These are phyloP conservation scores for Perca schrenkii DNA, from an alignment of 2,113 vertebrate genomes.

Conservation along the genomic window DNA sequence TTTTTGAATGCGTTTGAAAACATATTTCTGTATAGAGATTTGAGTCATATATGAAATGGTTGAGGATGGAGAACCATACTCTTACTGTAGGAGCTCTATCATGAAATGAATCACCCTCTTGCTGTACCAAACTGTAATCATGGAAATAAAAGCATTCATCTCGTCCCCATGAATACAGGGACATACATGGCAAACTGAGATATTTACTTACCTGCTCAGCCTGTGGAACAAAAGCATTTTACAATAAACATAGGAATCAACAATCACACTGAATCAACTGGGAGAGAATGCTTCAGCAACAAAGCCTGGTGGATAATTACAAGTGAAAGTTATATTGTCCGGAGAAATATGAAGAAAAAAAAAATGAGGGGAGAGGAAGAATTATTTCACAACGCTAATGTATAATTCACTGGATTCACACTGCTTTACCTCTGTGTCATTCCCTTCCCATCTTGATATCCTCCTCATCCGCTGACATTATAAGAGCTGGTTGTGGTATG, in stretches of 20 bases:
- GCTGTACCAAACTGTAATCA: conserved; percentile 3
- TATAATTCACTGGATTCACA: conserved; percentile 22
- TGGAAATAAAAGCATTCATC: conserved; percentile 28
- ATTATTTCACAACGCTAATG: conserved; percentile 30
- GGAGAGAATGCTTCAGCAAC: conserved; percentile 12
- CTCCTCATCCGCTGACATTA: conserved; percentile 29
- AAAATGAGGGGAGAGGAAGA: conserved; percentile 5
- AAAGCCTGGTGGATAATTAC: conserved; percentile 43
- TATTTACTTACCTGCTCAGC: conserved; percentile 79
- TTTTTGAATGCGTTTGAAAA: conserved; percentile 5
- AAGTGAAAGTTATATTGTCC: conserved; percentile 38
- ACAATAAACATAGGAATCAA: conserved; percentile 36
- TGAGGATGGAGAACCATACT: conserved; percentile 36
- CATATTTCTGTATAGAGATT: not conserved
- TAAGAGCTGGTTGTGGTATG: conserved; percentile 4
- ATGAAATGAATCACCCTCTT: not conserved
- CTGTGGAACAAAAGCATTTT: conserved; percentile 70
- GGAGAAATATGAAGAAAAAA: not conserved
- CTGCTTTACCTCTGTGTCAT: conserved; percentile 23
- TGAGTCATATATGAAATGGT: conserved; percentile 14
- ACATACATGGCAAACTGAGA: conserved; percentile 42
- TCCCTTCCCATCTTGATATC: conserved; percentile 50
- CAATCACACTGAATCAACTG: conserved; percentile 41
- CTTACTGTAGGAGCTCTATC: not conserved
- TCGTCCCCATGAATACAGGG: not conserved